Evolutionary conservation across 2,113 vertebrate species (phyloP).

Genomic region (Channa maculata): DNA sequence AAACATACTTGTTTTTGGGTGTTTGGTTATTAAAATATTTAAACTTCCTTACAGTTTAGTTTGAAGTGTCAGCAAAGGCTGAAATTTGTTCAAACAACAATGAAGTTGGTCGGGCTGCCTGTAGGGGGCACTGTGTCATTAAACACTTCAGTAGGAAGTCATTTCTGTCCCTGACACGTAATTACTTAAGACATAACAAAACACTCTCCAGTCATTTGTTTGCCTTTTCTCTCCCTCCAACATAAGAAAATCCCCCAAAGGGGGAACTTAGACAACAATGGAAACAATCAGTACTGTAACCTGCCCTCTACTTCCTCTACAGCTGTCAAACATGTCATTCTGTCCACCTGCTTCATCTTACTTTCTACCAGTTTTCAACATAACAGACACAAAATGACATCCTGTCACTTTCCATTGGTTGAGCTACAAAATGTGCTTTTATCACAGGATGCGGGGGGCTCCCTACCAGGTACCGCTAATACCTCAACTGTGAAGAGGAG

Average conservation of each 20-base stretch:
- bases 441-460: slow-evolving; percentile 8
- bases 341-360: slow-evolving; percentile 7
- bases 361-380: slow-evolving; percentile 1
- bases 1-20: too few relatives aligned
- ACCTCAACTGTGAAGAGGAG: slow-evolving; percentile 20
- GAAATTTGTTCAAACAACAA: not conserved
- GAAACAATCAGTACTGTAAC: not conserved
- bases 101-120: not conserved
- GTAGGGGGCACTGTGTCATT: slow-evolving; percentile 44
- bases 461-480: not conserved
- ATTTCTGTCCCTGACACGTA: not conserved
- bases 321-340: not conserved
- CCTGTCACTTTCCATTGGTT: slow-evolving; percentile 32
- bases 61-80: too few relatives aligned
- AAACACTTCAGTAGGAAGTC: not conserved
- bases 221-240: not conserved
- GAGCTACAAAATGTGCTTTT: not conserved
- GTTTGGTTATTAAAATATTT: too few relatives aligned
- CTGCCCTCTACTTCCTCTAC: slow-evolving; percentile 2
- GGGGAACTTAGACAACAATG: not conserved
- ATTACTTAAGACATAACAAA: slow-evolving; percentile 20
- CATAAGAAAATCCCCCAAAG: not conserved
- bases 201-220: not conserved
- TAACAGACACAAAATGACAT: slow-evolving; percentile 13
- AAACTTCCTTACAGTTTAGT: too few relatives aligned